Evolutionary conservation across 2,113 vertebrate genomes (phyloP).

Genomic region (Platanista minor): DNA sequence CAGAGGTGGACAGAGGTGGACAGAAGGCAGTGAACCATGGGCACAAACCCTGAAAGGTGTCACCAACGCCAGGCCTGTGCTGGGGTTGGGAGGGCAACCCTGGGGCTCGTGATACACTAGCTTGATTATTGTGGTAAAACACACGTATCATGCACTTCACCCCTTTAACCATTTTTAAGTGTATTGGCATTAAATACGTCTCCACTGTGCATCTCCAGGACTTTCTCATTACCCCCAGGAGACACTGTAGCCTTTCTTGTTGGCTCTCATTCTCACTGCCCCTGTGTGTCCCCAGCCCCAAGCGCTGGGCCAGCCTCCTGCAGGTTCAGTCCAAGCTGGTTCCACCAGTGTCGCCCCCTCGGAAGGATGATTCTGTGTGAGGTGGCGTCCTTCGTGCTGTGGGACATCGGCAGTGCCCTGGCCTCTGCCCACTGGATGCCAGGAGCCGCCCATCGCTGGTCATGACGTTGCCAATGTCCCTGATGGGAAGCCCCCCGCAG

Average conservation of each 20-base stretch:
- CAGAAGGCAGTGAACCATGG: not conserved
- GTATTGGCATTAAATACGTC: not conserved
- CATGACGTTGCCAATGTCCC: not conserved
- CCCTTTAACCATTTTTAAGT: not conserved
- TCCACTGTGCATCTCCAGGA: fast-evolving
- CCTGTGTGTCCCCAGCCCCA: not conserved
- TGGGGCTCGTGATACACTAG: not conserved
- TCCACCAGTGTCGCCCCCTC: fast-evolving
- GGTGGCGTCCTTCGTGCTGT: fast-evolving
- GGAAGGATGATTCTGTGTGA: not conserved
- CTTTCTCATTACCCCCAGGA: not conserved
- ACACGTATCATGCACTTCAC: fast-evolving
- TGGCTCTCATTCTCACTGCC: not conserved
- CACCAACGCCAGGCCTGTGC: fast-evolving
- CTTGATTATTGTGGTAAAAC: not conserved
- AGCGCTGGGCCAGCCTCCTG: not conserved
- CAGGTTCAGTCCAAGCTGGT: fast-evolving
- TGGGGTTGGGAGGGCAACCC: not conserved
- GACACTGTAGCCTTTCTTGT: fast-evolving
- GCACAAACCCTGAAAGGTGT: not conserved
- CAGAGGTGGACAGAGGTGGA: not conserved
- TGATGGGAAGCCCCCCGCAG: not conserved
- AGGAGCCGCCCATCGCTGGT: not conserved
- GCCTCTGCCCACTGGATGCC: not conserved
- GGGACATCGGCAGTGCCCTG: not conserved